Percentiles rank a stretch among this genome's conserved stretches.
Evolutionary conservation across 2,113 vertebrate species (phyloP).

Genomic region (Edolisoma coerulescens): DNA sequence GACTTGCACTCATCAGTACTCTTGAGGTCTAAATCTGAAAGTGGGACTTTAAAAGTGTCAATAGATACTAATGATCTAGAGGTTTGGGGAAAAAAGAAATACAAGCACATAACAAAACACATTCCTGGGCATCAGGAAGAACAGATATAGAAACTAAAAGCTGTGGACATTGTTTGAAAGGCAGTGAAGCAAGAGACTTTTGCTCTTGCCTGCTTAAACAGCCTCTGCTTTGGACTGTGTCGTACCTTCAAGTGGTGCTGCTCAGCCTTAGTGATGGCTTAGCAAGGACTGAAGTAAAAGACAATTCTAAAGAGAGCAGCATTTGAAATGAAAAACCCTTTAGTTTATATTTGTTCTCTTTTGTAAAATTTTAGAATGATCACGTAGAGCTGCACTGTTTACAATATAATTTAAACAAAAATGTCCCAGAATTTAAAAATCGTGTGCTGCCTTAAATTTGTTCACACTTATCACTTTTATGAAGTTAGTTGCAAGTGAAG

Average conservation of each 20-base stretch:
- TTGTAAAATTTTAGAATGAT: neutral
- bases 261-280: neutral
- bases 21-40: conserved; percentile 4
- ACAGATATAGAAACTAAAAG: neutral
- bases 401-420: neutral
- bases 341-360: neutral
- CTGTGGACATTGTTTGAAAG: neutral
- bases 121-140: neutral
- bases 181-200: neutral
- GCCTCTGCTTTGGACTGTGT: neutral
- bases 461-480: neutral
- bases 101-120: neutral
- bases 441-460: neutral
- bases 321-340: neutral
- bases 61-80: neutral
- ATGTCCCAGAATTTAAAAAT: neutral
- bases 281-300: neutral
- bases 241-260: neutral
- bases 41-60: neutral
- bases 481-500: neutral
- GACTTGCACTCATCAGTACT: conserved; percentile 13
- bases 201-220: neutral
- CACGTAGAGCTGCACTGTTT: neutral
- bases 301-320: neutral
- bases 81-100: neutral